Evolutionary conservation across 1,140 invertebrate species (phyloP), one percentile per base, ranked within the genome.

Genomic region (Caenorhabditis briggsae): DNA sequence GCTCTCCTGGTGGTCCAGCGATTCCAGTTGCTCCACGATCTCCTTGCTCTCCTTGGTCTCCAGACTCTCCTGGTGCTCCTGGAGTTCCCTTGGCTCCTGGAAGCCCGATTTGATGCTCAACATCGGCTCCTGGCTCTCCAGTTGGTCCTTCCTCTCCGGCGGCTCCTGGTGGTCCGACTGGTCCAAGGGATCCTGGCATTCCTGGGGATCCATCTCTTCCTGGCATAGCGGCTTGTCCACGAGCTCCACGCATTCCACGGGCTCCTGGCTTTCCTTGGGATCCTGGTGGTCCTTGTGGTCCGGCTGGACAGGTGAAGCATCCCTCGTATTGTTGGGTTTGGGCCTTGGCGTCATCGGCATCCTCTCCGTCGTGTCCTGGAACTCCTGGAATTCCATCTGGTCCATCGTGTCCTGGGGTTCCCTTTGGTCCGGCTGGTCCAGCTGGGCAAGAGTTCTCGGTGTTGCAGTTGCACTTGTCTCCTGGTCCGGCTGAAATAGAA

Each of bases 261-360:
- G 83, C 55, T 74, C 88, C 88, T 43, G 87, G 55, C 65, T 85
- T 84, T 78, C 86, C 88, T 41, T 16, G n/a, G 20, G 87, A 53
- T 87, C 87, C 64, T 50, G 88, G 84, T 58, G 88, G 84, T 82
- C 88, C 88, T 48, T 61, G 53, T 58, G 87, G 88, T 70, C 88
- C 88, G 16, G 64, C 64, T 33, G 88, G 88, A 64, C 88, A 89
- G 12, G 64, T 83, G 85, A 88, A 89, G 84, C 88, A 89, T 82
- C 85, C 88, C n/a, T 58, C 84, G 65, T 82, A 87, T 16, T 83
- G 83, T 64, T 83, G 87, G 18, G 70, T 78, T 41, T 88, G 84
- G 64, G 84, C 84, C 82, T 88, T 74, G 33, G 87, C 83, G 55
- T 87, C 86, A 23, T 88, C 86, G 25, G 88, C 78, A 86, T 89